Percentiles rank a stretch among this genome's conserved stretches.
Evolutionary conservation across 2,797 vertebrate genomes (phyloP).

Genomic region (Telmatherina bonti): DNA sequence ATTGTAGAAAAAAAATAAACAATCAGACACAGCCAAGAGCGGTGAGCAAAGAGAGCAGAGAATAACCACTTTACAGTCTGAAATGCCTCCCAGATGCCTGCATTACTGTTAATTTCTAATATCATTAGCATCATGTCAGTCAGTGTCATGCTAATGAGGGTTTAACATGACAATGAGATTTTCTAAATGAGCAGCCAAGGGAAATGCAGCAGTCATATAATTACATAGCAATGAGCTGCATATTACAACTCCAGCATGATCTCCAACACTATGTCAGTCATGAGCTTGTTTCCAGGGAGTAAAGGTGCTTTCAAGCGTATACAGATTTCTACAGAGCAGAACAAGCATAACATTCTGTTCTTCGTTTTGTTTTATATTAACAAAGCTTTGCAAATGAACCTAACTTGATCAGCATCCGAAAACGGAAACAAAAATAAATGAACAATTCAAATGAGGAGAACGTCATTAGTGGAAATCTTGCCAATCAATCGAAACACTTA

Average conservation of each 20-base stretch:
- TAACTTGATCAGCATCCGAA: slow-evolving; percentile 65
- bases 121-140: slow-evolving; percentile 78
- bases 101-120: slow-evolving; percentile 69
- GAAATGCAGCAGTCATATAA: slow-evolving; percentile 63
- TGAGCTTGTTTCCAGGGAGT: slow-evolving; percentile 43
- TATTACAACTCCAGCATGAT: slow-evolving; percentile 30
- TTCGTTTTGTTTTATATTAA: slow-evolving; percentile 59
- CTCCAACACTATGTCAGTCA: slow-evolving; percentile 24
- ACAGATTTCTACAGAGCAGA: slow-evolving; percentile 42
- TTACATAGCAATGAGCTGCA: slow-evolving; percentile 45
- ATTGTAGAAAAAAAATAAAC: neutral
- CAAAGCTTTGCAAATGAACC: slow-evolving; percentile 56
- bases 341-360: slow-evolving; percentile 34
- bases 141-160: slow-evolving; percentile 79
- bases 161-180: slow-evolving; percentile 79
- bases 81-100: slow-evolving; percentile 52
- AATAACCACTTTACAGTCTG: slow-evolving; percentile 37
- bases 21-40: neutral
- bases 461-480: slow-evolving; percentile 28
- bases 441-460: slow-evolving; percentile 57
- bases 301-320: slow-evolving; percentile 39
- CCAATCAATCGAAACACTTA: slow-evolving; percentile 42
- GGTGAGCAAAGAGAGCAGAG: slow-evolving; percentile 9
- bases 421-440: slow-evolving; percentile 48
- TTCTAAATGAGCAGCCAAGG: slow-evolving; percentile 70